phyloP scores from a whole-genome alignment of 2,797 vertebrate genomes.

The Galago senegalensis region DNA sequence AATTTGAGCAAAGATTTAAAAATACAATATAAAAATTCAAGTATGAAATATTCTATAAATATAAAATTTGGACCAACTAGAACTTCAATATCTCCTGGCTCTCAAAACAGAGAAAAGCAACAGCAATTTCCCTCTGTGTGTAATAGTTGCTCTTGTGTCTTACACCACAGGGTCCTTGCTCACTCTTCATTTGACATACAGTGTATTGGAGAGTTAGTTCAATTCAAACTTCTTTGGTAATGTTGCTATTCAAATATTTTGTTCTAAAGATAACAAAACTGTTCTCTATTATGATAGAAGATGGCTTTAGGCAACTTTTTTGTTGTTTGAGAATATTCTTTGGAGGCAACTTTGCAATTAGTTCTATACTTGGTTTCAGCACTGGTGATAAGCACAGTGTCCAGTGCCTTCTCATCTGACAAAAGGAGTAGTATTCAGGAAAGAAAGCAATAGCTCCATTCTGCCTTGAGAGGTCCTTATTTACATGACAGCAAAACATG shows the following conservation, averaged over 20 bases:
- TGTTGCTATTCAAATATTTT: conserved; percentile 67
- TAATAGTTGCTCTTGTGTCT: conserved; percentile 75
- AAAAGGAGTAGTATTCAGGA: conserved; percentile 39
- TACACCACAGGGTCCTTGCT: conserved; percentile 45
- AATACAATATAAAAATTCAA: background rate
- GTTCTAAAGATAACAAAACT: conserved; percentile 76
- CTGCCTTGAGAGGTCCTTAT: background rate
- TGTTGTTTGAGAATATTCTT: conserved; percentile 62
- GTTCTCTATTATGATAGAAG: conserved; percentile 40
- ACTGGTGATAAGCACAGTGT: background rate
- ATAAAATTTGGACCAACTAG: conserved; percentile 55
- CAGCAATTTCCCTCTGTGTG: conserved; percentile 81
- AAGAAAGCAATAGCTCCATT: conserved; percentile 30
- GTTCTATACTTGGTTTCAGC: background rate
- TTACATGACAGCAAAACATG: background rate
- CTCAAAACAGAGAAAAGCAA: conserved; percentile 81
- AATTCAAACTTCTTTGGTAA: conserved; percentile 71
- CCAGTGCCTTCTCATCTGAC: background rate
- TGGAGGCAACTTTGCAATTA: conserved; percentile 33
- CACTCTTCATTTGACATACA: conserved; percentile 72
- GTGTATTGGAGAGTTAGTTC: conserved; percentile 61
- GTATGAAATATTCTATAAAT: background rate
- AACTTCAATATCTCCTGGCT: conserved; percentile 80
- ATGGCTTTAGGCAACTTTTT: background rate
- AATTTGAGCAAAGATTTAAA: conserved; percentile 24